These are phyloP conservation scores for Caenorhabditis inopinata DNA, from an alignment of 1,140 invertebrate species.

Conservation along the genomic window DNA sequence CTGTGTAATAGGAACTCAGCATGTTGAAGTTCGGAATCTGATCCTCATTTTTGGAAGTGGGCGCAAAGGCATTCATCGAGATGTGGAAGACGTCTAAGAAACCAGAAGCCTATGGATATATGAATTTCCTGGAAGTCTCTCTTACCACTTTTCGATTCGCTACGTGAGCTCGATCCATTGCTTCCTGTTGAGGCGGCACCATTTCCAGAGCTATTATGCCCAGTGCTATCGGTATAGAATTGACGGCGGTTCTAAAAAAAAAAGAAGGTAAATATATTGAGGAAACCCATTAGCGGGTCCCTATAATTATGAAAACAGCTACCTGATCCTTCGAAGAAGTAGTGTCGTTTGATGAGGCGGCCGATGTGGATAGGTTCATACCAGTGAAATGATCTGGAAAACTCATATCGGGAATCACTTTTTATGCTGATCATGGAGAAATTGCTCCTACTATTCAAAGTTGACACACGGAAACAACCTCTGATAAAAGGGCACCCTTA, in stretches of 20 bases:
- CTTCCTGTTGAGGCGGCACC: not conserved
- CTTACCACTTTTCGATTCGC: slow-evolving; percentile 4
- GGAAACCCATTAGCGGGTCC: not conserved
- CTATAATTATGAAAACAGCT: not conserved
- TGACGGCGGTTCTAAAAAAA: not conserved
- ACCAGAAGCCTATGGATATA: too few relatives aligned
- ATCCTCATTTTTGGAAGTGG: not conserved
- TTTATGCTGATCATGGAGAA: too few relatives aligned
- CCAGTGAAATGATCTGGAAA: slow-evolving; percentile 5
- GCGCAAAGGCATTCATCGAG: not conserved
- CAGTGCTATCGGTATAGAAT: not conserved
- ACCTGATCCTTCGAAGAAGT: slow-evolving; percentile 9
- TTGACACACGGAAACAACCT: too few relatives aligned
- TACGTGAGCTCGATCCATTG: slow-evolving; percentile 1
- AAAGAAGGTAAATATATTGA: not conserved
- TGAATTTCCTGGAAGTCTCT: not conserved
- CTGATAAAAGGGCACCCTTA: too few relatives aligned
- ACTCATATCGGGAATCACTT: too few relatives aligned
- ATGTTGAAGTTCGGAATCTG: slow-evolving; percentile 7
- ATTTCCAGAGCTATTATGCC: slow-evolving; percentile 21
- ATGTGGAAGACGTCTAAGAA: slow-evolving; percentile 11
- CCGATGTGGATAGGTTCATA: slow-evolving; percentile 15
- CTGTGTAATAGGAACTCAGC: not conserved
- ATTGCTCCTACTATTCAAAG: too few relatives aligned
- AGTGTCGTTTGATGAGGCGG: not conserved